Conservation (phyloP, 2,797 vertebrate species). For the Hipposideros larvatus region DNA sequence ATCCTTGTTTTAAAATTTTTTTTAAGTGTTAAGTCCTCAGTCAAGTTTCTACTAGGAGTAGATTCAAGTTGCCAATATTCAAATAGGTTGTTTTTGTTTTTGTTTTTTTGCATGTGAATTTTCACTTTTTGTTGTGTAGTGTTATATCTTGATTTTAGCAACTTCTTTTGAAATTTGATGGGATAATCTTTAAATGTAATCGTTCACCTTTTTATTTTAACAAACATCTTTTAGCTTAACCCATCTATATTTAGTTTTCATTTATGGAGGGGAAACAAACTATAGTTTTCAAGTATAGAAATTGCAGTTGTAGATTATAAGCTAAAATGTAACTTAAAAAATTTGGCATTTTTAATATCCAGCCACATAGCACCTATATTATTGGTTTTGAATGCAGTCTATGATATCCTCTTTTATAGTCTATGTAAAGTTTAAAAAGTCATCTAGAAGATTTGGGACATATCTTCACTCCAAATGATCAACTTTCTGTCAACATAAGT, state of each 20-base stretch:
- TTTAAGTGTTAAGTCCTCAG: background rate
- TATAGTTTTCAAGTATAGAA: slow-evolving; percentile 9
- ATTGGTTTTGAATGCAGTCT: slow-evolving; percentile 39
- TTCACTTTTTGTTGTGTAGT: slow-evolving; percentile 44
- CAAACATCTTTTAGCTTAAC: background rate
- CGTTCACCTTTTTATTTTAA: slow-evolving; percentile 19
- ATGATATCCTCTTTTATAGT: background rate
- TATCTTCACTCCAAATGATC: slow-evolving; percentile 38
- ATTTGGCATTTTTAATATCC: slow-evolving; percentile 1
- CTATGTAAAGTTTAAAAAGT: slow-evolving; percentile 15
- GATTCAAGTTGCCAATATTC: slow-evolving; percentile 27
- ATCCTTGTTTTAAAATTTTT: slow-evolving; percentile 50
- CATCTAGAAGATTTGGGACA: slow-evolving; percentile 6
- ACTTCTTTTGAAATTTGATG: slow-evolving; percentile 39
- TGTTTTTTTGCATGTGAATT: slow-evolving; percentile 22
- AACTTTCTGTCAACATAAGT: slow-evolving; percentile 51
- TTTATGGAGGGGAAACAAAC: slow-evolving; percentile 7
- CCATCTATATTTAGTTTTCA: slow-evolving; percentile 23
- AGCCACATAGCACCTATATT: background rate
- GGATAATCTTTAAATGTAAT: slow-evolving; percentile 7
- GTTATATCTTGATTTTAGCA: slow-evolving; percentile 18
- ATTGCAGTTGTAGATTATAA: slow-evolving; percentile 25
- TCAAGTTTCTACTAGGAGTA: slow-evolving; percentile 33
- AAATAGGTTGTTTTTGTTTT: background rate
- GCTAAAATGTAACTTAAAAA: slow-evolving; percentile 45